phyloP scores from a whole-genome alignment of 2,888 invertebrate species.

The Cheilosia urbana region DNA sequence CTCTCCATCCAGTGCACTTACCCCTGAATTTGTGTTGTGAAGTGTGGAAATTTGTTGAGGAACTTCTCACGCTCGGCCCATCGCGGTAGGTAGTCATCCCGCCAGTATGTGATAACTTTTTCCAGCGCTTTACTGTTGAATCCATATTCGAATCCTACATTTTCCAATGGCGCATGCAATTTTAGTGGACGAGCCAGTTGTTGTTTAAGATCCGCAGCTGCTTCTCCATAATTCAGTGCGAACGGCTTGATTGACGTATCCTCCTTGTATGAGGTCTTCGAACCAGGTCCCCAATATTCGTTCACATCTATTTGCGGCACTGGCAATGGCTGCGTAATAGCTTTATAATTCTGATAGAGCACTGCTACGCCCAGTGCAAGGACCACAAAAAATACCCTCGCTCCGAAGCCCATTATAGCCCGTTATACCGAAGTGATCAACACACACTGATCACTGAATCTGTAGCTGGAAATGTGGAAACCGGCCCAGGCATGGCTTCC shows the following conservation, averaged over 20 bases:
- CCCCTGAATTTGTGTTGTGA: constrained; percentile 89
- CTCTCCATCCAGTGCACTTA: constrained; percentile 75
- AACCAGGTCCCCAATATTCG: constrained; percentile 82
- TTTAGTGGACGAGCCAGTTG: constrained; percentile 86
- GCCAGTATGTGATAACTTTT: constrained; percentile 91
- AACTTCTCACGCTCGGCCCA: constrained; percentile 88
- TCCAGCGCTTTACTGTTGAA: constrained; percentile 89
- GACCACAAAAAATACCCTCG: constrained; percentile 78
- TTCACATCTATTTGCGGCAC: constrained; percentile 80
- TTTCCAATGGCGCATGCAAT: constrained; percentile 87
- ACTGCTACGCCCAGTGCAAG: constrained; percentile 78
- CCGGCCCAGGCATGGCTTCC: not conserved
- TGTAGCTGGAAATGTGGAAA: constrained; percentile 29
- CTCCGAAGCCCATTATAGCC: constrained; percentile 74
- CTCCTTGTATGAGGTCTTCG: constrained; percentile 79
- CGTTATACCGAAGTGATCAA: constrained; percentile 16
- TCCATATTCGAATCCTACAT: constrained; percentile 91
- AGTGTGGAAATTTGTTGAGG: constrained; percentile 91
- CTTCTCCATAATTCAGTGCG: constrained; percentile 77
- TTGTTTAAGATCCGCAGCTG: constrained; percentile 85
- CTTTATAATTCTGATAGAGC: constrained; percentile 80
- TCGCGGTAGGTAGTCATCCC: constrained; percentile 87
- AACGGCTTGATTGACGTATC: constrained; percentile 79
- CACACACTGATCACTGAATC: constrained; percentile 50
- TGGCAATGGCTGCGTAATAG: constrained; percentile 78